Conservation (phyloP, 2,797 vertebrate species). For the Hirundo rustica region DNA sequence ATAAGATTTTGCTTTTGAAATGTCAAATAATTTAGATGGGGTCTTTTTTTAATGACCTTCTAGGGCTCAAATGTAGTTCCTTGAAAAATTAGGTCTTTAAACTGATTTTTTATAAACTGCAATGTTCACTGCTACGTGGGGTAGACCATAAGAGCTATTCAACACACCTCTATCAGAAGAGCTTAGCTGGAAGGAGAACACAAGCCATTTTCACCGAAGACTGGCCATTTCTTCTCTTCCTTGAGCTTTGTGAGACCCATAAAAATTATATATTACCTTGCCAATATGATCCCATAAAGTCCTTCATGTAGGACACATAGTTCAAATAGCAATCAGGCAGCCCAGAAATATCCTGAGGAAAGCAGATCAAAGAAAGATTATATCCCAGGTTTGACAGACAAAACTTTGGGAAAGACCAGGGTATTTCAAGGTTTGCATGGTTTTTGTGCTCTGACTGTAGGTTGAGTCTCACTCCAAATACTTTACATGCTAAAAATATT, state of each 20-base stretch:
- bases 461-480: neutral
- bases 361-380: neutral
- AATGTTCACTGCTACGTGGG: neutral
- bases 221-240: neutral
- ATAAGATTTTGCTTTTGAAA: constrained; percentile 28
- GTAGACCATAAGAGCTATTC: neutral
- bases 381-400: neutral
- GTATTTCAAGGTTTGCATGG: neutral
- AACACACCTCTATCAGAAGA: neutral
- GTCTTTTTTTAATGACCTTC: neutral
- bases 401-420: neutral
- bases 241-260: neutral
- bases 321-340: neutral
- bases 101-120: neutral
- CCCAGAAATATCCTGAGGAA: neutral
- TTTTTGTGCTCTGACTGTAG: neutral
- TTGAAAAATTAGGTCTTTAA: neutral
- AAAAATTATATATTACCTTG: neutral
- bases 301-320: neutral
- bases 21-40: neutral
- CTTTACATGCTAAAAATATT: neutral
- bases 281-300: neutral
- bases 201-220: neutral
- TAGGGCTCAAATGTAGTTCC: neutral
- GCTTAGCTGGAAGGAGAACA: neutral